A percentile compares a stretch with the other conserved stretches of the same genome.
These are phyloP conservation scores for Bombus consobrinus DNA, from an alignment of 1,140 invertebrate genomes.

Conservation along the genomic window DNA sequence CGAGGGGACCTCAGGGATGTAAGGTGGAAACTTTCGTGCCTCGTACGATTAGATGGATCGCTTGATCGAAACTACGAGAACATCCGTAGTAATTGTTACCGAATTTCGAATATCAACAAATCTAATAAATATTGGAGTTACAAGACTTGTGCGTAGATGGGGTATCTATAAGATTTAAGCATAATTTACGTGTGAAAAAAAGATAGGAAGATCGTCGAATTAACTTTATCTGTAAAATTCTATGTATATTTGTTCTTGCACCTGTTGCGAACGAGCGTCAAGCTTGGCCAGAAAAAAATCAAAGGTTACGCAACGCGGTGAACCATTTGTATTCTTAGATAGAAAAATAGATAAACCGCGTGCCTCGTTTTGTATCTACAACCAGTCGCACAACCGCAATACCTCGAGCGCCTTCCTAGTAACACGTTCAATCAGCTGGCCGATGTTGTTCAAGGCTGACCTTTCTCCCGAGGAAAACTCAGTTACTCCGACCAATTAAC, in stretches of 20 bases:
- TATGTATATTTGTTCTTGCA: background rate
- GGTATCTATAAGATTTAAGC: too few species aligned
- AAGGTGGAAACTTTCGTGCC: conserved; percentile 56
- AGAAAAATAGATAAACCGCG: conserved; percentile 34
- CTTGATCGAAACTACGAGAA: background rate
- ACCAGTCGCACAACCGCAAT: conserved; percentile 30
- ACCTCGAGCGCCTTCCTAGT: conserved; percentile 38
- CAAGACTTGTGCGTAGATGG: too few species aligned
- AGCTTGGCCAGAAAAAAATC: background rate
- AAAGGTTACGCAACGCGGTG: background rate
- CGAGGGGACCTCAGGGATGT: conserved; percentile 63
- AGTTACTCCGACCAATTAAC: conserved; percentile 42
- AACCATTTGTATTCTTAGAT: background rate
- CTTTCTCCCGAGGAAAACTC: conserved; percentile 18
- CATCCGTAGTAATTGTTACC: too few species aligned
- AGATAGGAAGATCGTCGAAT: background rate
- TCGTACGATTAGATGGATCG: conserved; percentile 41
- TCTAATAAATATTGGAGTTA: background rate
- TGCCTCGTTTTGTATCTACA: conserved; percentile 22
- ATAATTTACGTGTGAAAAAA: background rate
- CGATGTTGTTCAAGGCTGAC: background rate
- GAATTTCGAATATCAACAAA: too few species aligned
- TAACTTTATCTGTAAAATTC: background rate
- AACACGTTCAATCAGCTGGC: conserved; percentile 35
- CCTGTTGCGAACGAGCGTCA: background rate